Base-by-base conservation (phyloP, 1,140 invertebrate genomes). In the Teleogryllus occipitalis region DNA sequence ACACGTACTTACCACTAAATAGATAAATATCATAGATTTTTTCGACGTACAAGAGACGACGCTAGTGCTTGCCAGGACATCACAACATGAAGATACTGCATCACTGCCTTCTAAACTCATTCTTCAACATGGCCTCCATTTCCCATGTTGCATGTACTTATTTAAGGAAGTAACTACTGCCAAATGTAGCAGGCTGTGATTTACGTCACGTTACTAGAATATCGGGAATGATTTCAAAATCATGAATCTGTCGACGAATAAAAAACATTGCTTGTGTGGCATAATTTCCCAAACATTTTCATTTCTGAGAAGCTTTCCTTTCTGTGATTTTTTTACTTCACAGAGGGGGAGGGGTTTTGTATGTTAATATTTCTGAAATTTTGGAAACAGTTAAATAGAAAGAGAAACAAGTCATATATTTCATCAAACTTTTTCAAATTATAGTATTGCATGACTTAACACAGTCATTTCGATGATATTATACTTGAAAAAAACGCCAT, bases 81-180 rank as follows among this genome's bases (percentile, higher is more conserved):
- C 78, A 79, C 73, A 74, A 79, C 4, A 27, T 15, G 18, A 12
- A 21, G 47, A 46, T 46, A 47, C 78, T 22, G 74, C 7, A 18
- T 47, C 78, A 75, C 73, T 47, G 78, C 78, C 78, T 79, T 79
- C 39, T 75, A 79, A 79, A 47, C 12, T n/a, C 10, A n/a, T 2
- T 7, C 7, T 8, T 54, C 12, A 65, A 14, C 54, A 65, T 65
- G 54, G 10, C 18, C 10, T 65, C 10, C 10, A 7, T 65, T 18
- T 18, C 54, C 10, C 18, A 14, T 65, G 54, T 1, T 10, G 10
- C 18, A 14, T 10, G 10, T 14, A 65, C 54, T 54, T 1, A 14
- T 14, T 10, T 3, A 7, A 65, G 54, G 18, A 65, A 65, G 7
- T 14, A 14, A 18, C 10, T 7, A 65, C 54, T 14, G 18, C 18